These are phyloP conservation scores for Scaptodrosophila latifasciaeformis DNA, from an alignment of 2,888 invertebrate species.

Conservation along the genomic window DNA sequence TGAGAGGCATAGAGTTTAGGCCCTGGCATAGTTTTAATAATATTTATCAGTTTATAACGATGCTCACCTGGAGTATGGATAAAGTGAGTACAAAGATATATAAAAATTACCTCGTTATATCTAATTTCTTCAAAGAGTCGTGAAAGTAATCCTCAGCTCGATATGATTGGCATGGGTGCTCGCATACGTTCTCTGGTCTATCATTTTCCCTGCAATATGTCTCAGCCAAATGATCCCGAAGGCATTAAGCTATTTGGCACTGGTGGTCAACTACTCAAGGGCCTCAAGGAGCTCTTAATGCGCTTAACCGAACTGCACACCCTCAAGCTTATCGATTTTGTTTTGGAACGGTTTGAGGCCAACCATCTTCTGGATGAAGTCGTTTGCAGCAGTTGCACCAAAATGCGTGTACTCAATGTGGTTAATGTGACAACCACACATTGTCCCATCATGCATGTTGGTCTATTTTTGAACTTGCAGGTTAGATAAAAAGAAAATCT, in stretches of 20 bases:
- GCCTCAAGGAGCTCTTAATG: constrained; percentile 81
- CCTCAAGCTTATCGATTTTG: constrained; percentile 83
- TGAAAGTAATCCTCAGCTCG: constrained; percentile 45
- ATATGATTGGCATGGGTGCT: constrained; percentile 76
- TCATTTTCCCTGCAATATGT: constrained; percentile 85
- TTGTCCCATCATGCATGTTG: constrained; percentile 84
- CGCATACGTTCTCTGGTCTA: constrained; percentile 80
- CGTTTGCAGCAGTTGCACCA: constrained; percentile 79
- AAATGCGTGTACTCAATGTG: constrained; percentile 80
- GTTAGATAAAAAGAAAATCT: constrained; percentile 68
- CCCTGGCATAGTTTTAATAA: constrained; percentile 88
- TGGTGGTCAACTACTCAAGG: constrained; percentile 82
- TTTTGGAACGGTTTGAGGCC: constrained; percentile 83
- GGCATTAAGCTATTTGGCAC: constrained; percentile 84
- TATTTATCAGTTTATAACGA: constrained; percentile 88
- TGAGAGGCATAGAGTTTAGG: constrained; percentile 81
- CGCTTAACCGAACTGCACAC: constrained; percentile 80
- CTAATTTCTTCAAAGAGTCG: neutral
- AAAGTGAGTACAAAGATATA: constrained; percentile 67
- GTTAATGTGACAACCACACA: constrained; percentile 84
- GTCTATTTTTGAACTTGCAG: constrained; percentile 84
- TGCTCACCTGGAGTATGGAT: constrained; percentile 85
- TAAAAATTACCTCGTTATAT: neutral
- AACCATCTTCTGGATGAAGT: constrained; percentile 84
- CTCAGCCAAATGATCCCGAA: constrained; percentile 79